Percentiles rank a stretch among this genome's conserved stretches.
Evolutionary conservation across 2,888 invertebrate genomes (phyloP).

Genomic region (Poecilus cupreus): DNA sequence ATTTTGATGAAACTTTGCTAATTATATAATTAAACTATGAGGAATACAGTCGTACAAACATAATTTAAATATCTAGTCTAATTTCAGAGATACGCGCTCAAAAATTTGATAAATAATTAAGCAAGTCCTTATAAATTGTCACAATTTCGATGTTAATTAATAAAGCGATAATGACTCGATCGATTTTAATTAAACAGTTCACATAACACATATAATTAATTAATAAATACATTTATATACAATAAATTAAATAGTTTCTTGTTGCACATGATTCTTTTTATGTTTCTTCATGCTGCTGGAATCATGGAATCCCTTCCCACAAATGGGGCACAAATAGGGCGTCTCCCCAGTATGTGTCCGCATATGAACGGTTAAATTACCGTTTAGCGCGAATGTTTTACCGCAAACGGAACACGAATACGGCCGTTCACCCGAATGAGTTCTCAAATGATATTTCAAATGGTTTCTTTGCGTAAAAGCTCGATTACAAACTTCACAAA

Average conservation of each 20-base stretch:
- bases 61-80: too few relatives aligned
- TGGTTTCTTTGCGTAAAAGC: slow-evolving; percentile 48
- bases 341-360: slow-evolving; percentile 50
- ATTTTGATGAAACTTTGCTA: too few relatives aligned
- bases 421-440: slow-evolving; percentile 67
- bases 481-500: slow-evolving; percentile 42
- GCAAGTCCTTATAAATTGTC: too few relatives aligned
- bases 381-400: slow-evolving; percentile 61
- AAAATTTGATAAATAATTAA: too few relatives aligned
- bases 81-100: too few relatives aligned
- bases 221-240: too few relatives aligned
- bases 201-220: too few relatives aligned
- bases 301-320: slow-evolving; percentile 55
- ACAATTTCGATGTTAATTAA: too few relatives aligned
- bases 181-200: too few relatives aligned
- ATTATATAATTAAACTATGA: too few relatives aligned
- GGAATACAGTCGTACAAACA: too few relatives aligned
- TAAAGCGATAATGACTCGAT: too few relatives aligned
- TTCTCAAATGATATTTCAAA: slow-evolving; percentile 50
- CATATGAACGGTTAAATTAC: slow-evolving; percentile 54
- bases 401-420: slow-evolving; percentile 66
- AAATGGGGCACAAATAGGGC: slow-evolving; percentile 49
- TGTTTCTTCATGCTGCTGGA: slow-evolving; percentile 54
- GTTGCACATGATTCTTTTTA: slow-evolving; percentile 38
- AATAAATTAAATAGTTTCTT: neutral